Base-by-base conservation (phyloP, 2,888 invertebrate species). In the Andrena bicolor region DNA sequence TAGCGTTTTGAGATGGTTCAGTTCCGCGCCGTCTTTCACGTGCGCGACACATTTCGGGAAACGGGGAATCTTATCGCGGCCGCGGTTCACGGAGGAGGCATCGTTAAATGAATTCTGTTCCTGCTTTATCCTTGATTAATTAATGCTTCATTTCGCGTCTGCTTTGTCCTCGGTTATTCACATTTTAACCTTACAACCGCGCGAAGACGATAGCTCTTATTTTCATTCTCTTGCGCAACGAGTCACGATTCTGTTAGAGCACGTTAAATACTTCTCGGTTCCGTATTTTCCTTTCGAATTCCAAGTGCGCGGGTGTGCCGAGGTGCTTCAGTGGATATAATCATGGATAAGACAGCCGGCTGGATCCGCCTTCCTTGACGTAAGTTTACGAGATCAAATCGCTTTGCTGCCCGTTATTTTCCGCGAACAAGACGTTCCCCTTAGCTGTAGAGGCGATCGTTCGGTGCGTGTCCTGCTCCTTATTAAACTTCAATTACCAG, bases 1-100 rank as follows among this genome's bases (percentile, higher is more conserved):
- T 87, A 86, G 82, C 86, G 80, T 85, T 87, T 87, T 83, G 75
- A 85, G 86, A 71, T 74, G 86, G 79, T 66, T 89, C 89, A 90
- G 89, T 90, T 81, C 85, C 84, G 88, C 86, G 88, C 75, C 76
- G 86, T 73, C 89, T 80, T 86, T 84, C 84, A 83, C 86, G 86
- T 80, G 88, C 72, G 84, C 85, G 87, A 80, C 76, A 84, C 73
- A 77, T 79, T 84, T 81, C 61, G 61, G 72, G 71, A 82, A 79
- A 77, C 71, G 69, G 13, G 71, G 8, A 61, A 16, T 41, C 53
- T 66, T 58, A 8, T 56, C 41, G 23, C 30, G 8, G 35, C n/a
- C 10, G 8, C 20, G 51, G 28, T 23, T 69, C 66, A 23, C 23
- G 13, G n/a, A n/a, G 16, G 13, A 72, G 20, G 13, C 20, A 51